A percentile compares a stretch with the other conserved stretches of the same genome.
These are phyloP conservation scores for Xenopus borealis DNA, from an alignment of 2,113 vertebrate species.

Conservation along the genomic window DNA sequence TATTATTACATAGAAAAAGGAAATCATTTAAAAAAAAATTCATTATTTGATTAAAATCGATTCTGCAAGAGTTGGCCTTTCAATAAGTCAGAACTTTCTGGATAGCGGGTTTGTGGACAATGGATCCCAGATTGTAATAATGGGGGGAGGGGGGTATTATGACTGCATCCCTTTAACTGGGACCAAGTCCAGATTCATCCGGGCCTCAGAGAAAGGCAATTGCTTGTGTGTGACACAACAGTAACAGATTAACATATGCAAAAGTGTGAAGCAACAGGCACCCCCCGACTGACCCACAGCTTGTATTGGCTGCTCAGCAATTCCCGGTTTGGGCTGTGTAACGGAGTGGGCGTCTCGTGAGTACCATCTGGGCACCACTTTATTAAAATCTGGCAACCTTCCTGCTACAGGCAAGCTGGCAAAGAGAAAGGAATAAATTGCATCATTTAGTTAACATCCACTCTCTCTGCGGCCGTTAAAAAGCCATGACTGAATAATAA, in stretches of 20 bases:
- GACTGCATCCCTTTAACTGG: slow-evolving; percentile 46
- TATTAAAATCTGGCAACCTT: slow-evolving; percentile 91
- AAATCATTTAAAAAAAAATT: too few species aligned
- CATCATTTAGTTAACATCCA: slow-evolving; percentile 98
- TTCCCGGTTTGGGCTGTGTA: slow-evolving; percentile 82
- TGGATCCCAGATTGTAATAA: too few species aligned
- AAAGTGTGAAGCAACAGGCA: slow-evolving; percentile 85
- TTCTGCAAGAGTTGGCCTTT: too few species aligned
- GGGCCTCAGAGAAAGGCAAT: slow-evolving; percentile 76
- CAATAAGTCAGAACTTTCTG: too few species aligned
- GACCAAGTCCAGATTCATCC: slow-evolving; percentile 78
- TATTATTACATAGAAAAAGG: too few species aligned
- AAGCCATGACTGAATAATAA: slow-evolving; percentile 93
- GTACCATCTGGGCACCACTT: slow-evolving; percentile 96
- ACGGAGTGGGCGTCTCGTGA: slow-evolving; percentile 88
- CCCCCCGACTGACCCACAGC: slow-evolving; percentile 82
- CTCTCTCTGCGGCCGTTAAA: slow-evolving; percentile 88
- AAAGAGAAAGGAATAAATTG: slow-evolving; percentile 92
- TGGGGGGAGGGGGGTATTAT: too few species aligned
- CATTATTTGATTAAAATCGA: too few species aligned
- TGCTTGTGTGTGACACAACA: slow-evolving; percentile 64
- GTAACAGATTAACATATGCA: slow-evolving; percentile 84
- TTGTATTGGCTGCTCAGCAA: slow-evolving; percentile 83
- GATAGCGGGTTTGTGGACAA: too few species aligned
- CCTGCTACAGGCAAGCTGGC: slow-evolving; percentile 88